Percentiles rank a stretch among this genome's conserved stretches.
Evolutionary conservation across 2,113 vertebrate genomes (phyloP).

Genomic region (Coregonus clupeaformis): DNA sequence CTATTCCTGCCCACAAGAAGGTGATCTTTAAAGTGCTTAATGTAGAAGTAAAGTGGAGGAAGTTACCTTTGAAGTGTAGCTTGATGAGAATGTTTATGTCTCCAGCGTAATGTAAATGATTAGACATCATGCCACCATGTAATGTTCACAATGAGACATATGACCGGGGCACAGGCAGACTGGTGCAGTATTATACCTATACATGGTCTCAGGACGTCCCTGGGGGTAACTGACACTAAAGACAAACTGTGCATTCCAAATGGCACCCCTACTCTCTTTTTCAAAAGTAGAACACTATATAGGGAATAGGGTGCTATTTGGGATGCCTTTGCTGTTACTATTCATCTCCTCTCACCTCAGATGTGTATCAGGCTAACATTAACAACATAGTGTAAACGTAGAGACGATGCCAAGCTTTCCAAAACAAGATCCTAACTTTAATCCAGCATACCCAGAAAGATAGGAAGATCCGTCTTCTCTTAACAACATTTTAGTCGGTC

Average conservation of each 20-base stretch:
- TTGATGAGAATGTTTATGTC: slow-evolving; percentile 10
- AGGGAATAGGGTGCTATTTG: too few species aligned
- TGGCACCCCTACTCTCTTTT: too few species aligned
- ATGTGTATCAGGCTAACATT: too few species aligned
- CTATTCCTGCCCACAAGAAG: slow-evolving; percentile 20
- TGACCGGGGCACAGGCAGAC: neutral
- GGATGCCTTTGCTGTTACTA: too few species aligned
- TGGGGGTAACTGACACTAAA: slow-evolving; percentile 23
- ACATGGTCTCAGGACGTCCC: slow-evolving; percentile 25
- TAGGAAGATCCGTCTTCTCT: neutral
- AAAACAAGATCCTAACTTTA: slow-evolving; percentile 5
- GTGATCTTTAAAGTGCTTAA: slow-evolving; percentile 34
- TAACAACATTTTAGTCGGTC: too few species aligned
- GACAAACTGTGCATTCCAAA: neutral
- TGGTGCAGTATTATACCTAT: slow-evolving; percentile 9
- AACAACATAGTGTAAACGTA: neutral
- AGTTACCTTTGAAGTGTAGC: neutral
- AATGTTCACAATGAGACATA: slow-evolving; percentile 19
- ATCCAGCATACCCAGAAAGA: neutral
- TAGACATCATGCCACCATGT: slow-evolving; percentile 1
- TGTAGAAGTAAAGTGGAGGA: slow-evolving; percentile 7
- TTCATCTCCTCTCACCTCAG: too few species aligned
- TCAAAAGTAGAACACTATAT: too few species aligned
- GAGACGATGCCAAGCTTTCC: slow-evolving; percentile 10
- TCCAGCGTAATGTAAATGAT: slow-evolving; percentile 18